Percentiles rank a stretch among this genome's conserved stretches.
phyloP scores from a whole-genome alignment of 2,797 vertebrate species.

The Vipera ursinii region DNA sequence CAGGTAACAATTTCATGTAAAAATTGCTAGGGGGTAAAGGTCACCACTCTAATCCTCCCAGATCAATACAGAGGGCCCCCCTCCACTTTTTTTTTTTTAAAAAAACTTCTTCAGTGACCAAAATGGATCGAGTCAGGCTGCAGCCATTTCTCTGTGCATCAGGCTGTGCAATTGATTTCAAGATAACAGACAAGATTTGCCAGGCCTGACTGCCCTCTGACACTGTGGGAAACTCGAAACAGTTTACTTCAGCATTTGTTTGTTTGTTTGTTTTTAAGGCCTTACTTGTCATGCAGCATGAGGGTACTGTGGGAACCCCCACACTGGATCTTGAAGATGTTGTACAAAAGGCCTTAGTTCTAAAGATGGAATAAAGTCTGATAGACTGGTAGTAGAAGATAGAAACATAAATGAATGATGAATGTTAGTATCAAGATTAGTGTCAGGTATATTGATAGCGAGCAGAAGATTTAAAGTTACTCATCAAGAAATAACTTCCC shows the following conservation, averaged over 20 bases:
- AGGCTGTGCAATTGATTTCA: constrained; percentile 62
- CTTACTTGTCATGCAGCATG: constrained; percentile 34
- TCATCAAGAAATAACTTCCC: neutral
- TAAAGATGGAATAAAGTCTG: constrained; percentile 8
- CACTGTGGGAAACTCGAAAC: constrained; percentile 50
- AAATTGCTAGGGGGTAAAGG: constrained; percentile 26
- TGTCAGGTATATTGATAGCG: neutral
- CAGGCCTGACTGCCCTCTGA: constrained; percentile 59
- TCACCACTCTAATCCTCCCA: constrained; percentile 45
- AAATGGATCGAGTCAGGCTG: constrained; percentile 47
- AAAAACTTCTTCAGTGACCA: constrained; percentile 59
- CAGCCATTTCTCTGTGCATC: constrained; percentile 53
- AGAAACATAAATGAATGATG: constrained; percentile 10
- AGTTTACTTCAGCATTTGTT: constrained; percentile 54
- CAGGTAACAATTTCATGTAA: constrained; percentile 33
- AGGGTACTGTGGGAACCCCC: constrained; percentile 33
- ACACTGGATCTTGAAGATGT: constrained; percentile 16
- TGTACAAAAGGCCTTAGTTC: constrained; percentile 7
- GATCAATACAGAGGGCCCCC: constrained; percentile 42
- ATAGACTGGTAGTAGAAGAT: neutral
- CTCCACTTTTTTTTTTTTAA: constrained; percentile 33
- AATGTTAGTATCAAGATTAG: neutral
- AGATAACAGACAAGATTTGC: constrained; percentile 55
- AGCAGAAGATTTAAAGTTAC: neutral
- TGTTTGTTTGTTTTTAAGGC: constrained; percentile 48